Evolutionary conservation across 2,888 invertebrate species (phyloP), one percentile per base, ranked within the genome.

Genomic region (Zonitis immaculata): DNA sequence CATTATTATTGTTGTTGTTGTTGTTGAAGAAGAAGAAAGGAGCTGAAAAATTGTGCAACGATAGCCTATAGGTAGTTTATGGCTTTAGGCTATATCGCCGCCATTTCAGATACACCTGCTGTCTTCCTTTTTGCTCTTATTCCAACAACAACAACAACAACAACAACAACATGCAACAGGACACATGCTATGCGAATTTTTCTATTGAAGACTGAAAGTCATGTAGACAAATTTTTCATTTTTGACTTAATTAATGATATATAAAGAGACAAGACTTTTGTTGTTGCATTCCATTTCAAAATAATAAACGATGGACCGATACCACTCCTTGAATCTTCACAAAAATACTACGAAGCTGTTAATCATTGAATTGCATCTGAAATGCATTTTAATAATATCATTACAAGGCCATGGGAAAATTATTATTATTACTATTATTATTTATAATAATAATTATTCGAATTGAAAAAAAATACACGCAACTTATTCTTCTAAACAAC

Each of bases 71-170:
- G 52, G 48, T 52, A 49, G 44, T 54, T 54, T 54, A 43, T 54
- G 50, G 51, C 60, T 59, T 28, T 56, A 50, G 61, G 57, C 58
- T 47, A 42, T 57, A 53, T 56, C 56, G 39, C 65, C 63, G 70
- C 67, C 69, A 67, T 71, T 71, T 69, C 65, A 60, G 68, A 66
- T 69, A 66, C 72, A 72, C 72, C 72, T 72, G 72, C 71, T 64
- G 66, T 60, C 59, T 67, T 65, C 63, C n/a, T n/a, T 68, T 70
- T 70, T 69, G 66, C 61, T 70, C 68, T 68, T 67, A 62, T 68
- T 68, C 63, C 39, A 6, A 39, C 16, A 16, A 39, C 9, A 39
- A 18, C 18, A 11, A 39, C 39, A n/a, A 39, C 39, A 22, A 22
- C n/a, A 22, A 22, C 22, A 22, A 22, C 3, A 22, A 22, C 22